Evolutionary conservation across 2,113 vertebrate genomes (phyloP), one percentile per base, ranked within the genome.

Genomic region (Pantherophis guttatus): DNA sequence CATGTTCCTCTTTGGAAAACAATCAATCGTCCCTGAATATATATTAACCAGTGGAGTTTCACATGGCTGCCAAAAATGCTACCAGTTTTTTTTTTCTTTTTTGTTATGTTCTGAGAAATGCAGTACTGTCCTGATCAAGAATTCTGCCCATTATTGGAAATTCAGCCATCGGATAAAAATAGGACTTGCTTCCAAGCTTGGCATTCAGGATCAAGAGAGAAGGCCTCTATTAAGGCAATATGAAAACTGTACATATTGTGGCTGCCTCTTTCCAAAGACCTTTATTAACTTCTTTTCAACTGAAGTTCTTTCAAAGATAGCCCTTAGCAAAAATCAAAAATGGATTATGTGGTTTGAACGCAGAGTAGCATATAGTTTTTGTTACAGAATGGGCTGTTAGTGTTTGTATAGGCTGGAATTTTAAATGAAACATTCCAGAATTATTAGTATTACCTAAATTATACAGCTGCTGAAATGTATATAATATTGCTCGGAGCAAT

Each of bases 1-100:
- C 95, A 96, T 94, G 92, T 70, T 95, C 95, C 62, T 94, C 52
- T 65, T 91, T 96, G 90, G 96, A 95, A 96, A 95, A 39, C 1
- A 3, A 33, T 94, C 94, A 94, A 81, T 96, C 92, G 91, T 97
- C 96, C 97, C 97, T 97, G 97, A 97, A 97, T 96, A 95, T 94
- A 26, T 93, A 93, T 94, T 48, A 1, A 92, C 85, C 57, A 95
- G 91, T 90, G 94, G 87, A 86, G 70, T 91, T 92, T 93, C 91
- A 13, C 50, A 52, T 95, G 86, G 94, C 93, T 96, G 93, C 92
- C 90, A 29, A 95, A 95, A 96, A 96, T 94, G 93, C 92, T 93
- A 96, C 94, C 88, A 94, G 58, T 70, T 93, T 93, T 93, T 93
- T 7, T 89, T 91, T 93, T 87, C 90, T 53, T 39, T 44, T 39